Evolutionary conservation across 2,888 invertebrate genomes (phyloP).

Genomic region (Stratiomys singularior): DNA sequence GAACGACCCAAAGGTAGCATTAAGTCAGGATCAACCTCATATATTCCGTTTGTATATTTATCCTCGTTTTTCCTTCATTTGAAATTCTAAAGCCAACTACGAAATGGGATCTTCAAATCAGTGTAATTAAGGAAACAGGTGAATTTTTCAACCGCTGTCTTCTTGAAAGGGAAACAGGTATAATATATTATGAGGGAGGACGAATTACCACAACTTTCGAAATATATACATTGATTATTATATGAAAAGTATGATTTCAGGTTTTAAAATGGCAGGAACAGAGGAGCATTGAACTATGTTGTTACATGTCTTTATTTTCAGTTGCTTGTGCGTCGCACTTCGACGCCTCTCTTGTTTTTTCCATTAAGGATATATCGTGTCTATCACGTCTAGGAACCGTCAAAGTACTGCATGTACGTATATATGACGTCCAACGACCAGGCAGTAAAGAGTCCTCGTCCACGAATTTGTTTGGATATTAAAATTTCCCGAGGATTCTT

Average conservation of each 20-base stretch:
- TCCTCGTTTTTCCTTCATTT: neutral
- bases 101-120: conserved; percentile 28
- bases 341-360: neutral
- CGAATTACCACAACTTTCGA: neutral
- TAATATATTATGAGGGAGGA: neutral
- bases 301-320: neutral
- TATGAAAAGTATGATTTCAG: neutral
- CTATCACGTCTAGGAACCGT: conserved; percentile 26
- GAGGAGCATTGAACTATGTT: conserved; percentile 16
- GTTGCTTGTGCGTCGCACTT: neutral
- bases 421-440: conserved; percentile 1
- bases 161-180: neutral
- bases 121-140: conserved; percentile 47
- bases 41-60: neutral
- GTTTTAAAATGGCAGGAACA: neutral
- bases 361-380: no score
- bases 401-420: neutral
- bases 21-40: conserved; percentile 16
- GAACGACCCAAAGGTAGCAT: neutral
- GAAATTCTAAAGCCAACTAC: neutral
- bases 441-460: neutral
- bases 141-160: conserved; percentile 24
- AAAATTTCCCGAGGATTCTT: conserved; percentile 29
- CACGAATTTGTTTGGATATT: conserved; percentile 41
- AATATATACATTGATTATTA: neutral